These are phyloP conservation scores for Cantharis rustica DNA, from an alignment of 2,888 invertebrate species.

Conservation along the genomic window DNA sequence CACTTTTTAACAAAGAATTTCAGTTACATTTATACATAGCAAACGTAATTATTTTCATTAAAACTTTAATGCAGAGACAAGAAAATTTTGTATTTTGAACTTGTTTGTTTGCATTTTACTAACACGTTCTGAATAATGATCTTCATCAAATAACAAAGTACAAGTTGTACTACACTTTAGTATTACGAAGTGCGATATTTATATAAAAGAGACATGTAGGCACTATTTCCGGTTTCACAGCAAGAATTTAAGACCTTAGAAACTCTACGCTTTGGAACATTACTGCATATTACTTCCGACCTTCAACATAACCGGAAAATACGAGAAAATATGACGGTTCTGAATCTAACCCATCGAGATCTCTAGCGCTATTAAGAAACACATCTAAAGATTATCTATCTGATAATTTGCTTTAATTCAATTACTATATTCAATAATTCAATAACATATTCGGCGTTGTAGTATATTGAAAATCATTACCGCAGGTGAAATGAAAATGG, in stretches of 20 bases:
- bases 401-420: neutral
- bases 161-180: neutral
- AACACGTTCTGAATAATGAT: neutral
- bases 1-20: neutral
- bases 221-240: conserved; percentile 14
- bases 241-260: conserved; percentile 21
- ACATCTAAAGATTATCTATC: conserved; percentile 1
- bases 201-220: conserved; percentile 16
- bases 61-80: neutral
- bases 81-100: neutral
- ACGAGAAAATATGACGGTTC: conserved; percentile 17
- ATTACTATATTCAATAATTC: neutral
- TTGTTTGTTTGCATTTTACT: neutral
- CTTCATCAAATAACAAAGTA: neutral
- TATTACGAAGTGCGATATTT: conserved; percentile 13
- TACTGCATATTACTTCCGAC: conserved; percentile 35
- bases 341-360: conserved; percentile 12
- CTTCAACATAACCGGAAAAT: conserved; percentile 23
- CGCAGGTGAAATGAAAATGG: neutral
- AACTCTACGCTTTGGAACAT: conserved; percentile 13
- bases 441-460: neutral
- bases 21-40: neutral
- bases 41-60: neutral
- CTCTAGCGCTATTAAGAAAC: neutral
- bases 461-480: neutral